phyloP scores from a whole-genome alignment of 2,888 invertebrate species.

The Ischnura elegans region DNA sequence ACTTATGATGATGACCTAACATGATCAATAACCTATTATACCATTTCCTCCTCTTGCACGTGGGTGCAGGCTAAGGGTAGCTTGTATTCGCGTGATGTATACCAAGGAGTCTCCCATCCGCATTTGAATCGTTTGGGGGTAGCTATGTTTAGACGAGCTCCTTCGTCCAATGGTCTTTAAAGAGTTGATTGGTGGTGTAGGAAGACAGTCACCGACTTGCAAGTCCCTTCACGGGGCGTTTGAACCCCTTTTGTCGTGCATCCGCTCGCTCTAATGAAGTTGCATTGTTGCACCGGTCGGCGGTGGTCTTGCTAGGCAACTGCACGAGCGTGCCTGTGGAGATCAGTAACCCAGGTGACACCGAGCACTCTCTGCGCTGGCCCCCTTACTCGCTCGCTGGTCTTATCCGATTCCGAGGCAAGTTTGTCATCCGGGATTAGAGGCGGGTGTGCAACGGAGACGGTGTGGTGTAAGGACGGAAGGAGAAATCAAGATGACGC shows the following conservation, averaged over 20 bases:
- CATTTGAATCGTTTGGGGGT: not conserved
- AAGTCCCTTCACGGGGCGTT: not conserved
- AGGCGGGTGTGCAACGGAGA: not conserved
- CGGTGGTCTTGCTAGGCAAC: too few relatives aligned
- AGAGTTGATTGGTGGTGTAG: not conserved
- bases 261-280: slow-evolving; percentile 8
- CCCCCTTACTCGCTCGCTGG: not conserved
- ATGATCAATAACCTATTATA: not conserved
- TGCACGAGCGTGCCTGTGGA: not conserved
- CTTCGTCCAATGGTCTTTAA: too few relatives aligned
- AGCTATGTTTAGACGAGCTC: not conserved
- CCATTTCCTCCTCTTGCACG: too few relatives aligned
- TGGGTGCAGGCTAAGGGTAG: too few relatives aligned
- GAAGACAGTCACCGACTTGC: not conserved
- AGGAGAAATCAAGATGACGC: not conserved
- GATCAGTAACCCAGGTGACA: slow-evolving; percentile 13
- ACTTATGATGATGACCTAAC: too few relatives aligned
- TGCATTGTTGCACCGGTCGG: not conserved
- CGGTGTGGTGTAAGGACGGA: not conserved
- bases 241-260: slow-evolving; percentile 32
- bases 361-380: not conserved
- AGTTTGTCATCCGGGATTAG: not conserved
- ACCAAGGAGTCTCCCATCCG: not conserved
- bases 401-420: not conserved
- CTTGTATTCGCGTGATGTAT: slow-evolving; percentile 27